These are phyloP conservation scores for Cyprinodon diabolis DNA, from an alignment of 2,797 vertebrate genomes.

Conservation along the genomic window DNA sequence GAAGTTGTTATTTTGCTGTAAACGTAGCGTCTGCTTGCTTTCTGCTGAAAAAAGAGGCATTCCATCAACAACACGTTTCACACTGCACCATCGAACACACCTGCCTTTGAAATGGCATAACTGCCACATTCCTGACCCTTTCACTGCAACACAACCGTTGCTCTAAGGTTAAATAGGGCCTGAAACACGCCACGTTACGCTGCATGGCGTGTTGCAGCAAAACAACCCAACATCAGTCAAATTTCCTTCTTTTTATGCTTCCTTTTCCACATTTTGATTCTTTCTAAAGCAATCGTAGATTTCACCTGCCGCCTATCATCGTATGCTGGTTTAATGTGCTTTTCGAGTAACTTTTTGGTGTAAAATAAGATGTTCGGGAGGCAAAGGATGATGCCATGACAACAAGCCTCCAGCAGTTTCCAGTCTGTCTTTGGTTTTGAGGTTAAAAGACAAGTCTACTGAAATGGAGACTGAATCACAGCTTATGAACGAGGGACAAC, in stretches of 20 bases:
- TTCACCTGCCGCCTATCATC: background rate
- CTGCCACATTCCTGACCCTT: constrained; percentile 38
- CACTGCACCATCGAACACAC: constrained; percentile 16
- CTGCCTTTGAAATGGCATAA: constrained; percentile 36
- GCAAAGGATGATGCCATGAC: constrained; percentile 34
- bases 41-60: constrained; percentile 11
- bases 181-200: background rate
- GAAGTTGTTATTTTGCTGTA: background rate
- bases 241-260: background rate
- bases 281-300: too few species aligned
- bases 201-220: background rate
- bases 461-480: constrained; percentile 33
- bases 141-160: constrained; percentile 2
- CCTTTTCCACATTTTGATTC: background rate
- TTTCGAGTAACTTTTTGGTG: background rate
- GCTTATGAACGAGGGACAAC: constrained; percentile 31
- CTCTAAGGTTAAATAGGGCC: constrained; percentile 10
- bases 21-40: background rate
- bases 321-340: background rate
- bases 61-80: constrained; percentile 23
- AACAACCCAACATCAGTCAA: background rate
- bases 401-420: constrained; percentile 49
- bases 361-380: background rate
- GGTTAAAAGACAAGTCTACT: constrained; percentile 34
- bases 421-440: constrained; percentile 37